Percentiles rank a stretch among this genome's conserved stretches.
Conservation (phyloP, 2,888 invertebrate species). For the Cyaniris semiargus region DNA sequence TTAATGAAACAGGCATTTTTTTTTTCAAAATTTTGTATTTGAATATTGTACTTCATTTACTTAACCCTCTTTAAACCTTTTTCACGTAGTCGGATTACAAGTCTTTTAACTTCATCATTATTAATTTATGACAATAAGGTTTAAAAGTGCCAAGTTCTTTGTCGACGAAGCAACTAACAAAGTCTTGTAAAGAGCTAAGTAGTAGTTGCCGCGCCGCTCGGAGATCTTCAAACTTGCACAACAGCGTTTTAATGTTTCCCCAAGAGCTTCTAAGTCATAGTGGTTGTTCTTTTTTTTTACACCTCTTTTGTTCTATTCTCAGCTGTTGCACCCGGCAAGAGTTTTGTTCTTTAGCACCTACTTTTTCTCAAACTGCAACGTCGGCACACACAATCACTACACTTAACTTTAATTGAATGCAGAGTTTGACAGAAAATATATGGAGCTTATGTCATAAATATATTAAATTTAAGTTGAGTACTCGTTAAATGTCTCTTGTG, state of each 20-base stretch:
- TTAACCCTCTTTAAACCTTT: too few species aligned
- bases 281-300: constrained; percentile 1
- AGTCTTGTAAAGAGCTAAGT: neutral
- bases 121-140: too few species aligned
- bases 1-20: too few species aligned
- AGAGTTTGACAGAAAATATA: neutral
- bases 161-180: neutral
- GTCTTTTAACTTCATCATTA: too few species aligned
- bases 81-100: too few species aligned
- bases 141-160: neutral
- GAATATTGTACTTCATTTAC: too few species aligned
- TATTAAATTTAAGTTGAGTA: neutral
- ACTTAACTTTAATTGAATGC: neutral
- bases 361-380: neutral
- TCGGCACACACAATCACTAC: neutral
- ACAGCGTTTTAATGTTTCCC: neutral
- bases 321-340: neutral
- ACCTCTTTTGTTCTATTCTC: neutral
- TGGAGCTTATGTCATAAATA: too few species aligned
- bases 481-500: neutral
- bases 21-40: too few species aligned
- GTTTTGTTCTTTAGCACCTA: neutral
- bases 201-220: neutral
- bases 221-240: constrained; percentile 1
- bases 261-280: neutral